Percentiles rank a stretch among this genome's conserved stretches.
Conservation (phyloP, 2,797 vertebrate species). For the Fistularia tabacaria region DNA sequence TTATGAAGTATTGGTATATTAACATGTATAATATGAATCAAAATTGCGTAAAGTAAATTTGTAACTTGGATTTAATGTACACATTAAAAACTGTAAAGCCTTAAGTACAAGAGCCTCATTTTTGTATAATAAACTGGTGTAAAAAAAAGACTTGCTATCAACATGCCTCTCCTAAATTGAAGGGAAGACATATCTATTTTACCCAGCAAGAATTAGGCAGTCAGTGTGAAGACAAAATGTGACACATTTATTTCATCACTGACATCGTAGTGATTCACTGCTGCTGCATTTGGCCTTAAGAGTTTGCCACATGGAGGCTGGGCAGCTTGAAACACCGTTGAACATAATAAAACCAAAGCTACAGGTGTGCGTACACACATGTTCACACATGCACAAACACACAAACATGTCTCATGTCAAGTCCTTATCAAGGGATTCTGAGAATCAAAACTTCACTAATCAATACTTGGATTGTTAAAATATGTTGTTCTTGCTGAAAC, state of each 20-base stretch:
- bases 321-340: slow-evolving; percentile 12
- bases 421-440: slow-evolving; percentile 9
- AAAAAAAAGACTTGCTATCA: background rate
- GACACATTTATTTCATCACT: slow-evolving; percentile 27
- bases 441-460: slow-evolving; percentile 20
- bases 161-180: background rate
- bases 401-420: background rate
- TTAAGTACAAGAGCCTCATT: background rate
- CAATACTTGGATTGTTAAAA: slow-evolving; percentile 28
- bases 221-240: slow-evolving; percentile 36
- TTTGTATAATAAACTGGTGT: background rate
- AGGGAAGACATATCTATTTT: slow-evolving; percentile 17
- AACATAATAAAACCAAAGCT: background rate
- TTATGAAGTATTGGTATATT: no score
- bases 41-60: no score
- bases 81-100: no score
- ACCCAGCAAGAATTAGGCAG: slow-evolving; percentile 30
- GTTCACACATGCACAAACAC: background rate
- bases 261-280: slow-evolving; percentile 44
- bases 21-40: no score
- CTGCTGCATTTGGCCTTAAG: slow-evolving; percentile 40
- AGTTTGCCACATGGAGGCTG: slow-evolving; percentile 14
- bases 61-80: no score
- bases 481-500: no score
- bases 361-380: background rate